Conservation (phyloP, 2,888 invertebrate species). For the Drosophila nr. perissopoda region DNA sequence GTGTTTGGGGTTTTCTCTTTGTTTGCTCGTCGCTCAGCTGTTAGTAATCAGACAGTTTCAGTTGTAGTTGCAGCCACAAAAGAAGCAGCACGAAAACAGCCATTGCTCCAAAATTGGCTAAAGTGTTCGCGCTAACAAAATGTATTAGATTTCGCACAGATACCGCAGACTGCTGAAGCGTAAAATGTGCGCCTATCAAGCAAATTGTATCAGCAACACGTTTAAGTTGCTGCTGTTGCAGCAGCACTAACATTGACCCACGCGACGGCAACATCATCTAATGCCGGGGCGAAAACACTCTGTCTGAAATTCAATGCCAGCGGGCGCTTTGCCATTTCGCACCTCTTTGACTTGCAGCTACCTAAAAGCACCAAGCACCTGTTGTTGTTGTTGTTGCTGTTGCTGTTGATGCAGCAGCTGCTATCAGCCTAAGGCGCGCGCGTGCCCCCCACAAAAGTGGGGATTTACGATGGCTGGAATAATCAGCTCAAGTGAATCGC, state of each 20-base stretch:
- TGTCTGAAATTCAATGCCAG: conserved; percentile 80
- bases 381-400: conserved; percentile 43
- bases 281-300: conserved; percentile 73
- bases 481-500: conserved; percentile 78
- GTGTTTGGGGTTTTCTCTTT: conserved; percentile 54
- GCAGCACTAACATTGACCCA: conserved; percentile 60
- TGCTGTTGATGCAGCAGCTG: conserved; percentile 51
- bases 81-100: conserved; percentile 17
- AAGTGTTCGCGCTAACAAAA: conserved; percentile 67
- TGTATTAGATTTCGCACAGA: conserved; percentile 77
- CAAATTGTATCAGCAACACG: conserved; percentile 79
- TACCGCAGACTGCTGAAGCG: conserved; percentile 68
- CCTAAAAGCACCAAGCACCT: conserved; percentile 53
- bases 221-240: conserved; percentile 53
- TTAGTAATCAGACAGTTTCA: conserved; percentile 33
- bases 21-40: conserved; percentile 31
- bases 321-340: conserved; percentile 77
- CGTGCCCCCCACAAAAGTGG: conserved; percentile 78
- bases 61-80: conserved; percentile 22
- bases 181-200: conserved; percentile 75
- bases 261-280: conserved; percentile 77
- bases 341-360: conserved; percentile 75
- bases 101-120: conserved; percentile 59
- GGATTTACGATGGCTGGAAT: conserved; percentile 74
- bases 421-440: conserved; percentile 59